Percentiles rank a stretch among this genome's conserved stretches.
phyloP scores from a whole-genome alignment of 2,797 vertebrate species.

The Enteromius fasciolatus region DNA sequence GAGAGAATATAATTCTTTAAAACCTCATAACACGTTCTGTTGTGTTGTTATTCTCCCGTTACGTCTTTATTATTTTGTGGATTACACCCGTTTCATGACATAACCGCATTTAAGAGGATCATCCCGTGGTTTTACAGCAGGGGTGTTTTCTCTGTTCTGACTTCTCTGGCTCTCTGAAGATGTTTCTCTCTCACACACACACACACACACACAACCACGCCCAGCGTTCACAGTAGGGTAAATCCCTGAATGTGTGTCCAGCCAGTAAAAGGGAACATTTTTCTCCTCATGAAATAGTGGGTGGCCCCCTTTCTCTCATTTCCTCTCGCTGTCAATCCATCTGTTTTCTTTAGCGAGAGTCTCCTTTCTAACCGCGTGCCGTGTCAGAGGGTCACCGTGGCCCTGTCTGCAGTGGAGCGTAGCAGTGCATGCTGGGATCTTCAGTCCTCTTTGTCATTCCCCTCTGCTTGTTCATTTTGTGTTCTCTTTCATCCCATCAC shows the following conservation, averaged over 20 bases:
- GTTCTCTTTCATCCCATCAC: slow-evolving; percentile 40
- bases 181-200: neutral
- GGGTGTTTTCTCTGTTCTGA: slow-evolving; percentile 59
- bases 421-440: slow-evolving; percentile 56
- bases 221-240: slow-evolving; percentile 26
- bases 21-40: slow-evolving; percentile 55
- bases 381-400: slow-evolving; percentile 62
- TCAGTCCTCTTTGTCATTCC: slow-evolving; percentile 44
- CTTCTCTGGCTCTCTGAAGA: slow-evolving; percentile 50
- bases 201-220: slow-evolving; percentile 14
- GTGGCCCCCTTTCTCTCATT: slow-evolving; percentile 56
- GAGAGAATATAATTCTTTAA: neutral
- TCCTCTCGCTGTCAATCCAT: slow-evolving; percentile 32
- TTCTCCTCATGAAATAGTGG: slow-evolving; percentile 39
- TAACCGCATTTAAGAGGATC: slow-evolving; percentile 75
- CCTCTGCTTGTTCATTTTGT: slow-evolving; percentile 19
- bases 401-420: slow-evolving; percentile 60
- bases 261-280: slow-evolving; percentile 8
- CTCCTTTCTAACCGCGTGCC: slow-evolving; percentile 41
- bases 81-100: slow-evolving; percentile 73
- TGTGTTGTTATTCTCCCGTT: slow-evolving; percentile 42
- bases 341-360: slow-evolving; percentile 24
- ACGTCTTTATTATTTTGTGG: slow-evolving; percentile 70
- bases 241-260: slow-evolving; percentile 43
- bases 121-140: slow-evolving; percentile 62